Percentiles rank a stretch among this genome's conserved stretches.
Evolutionary conservation across 2,797 vertebrate genomes (phyloP).

Genomic region (Melanitta fusca): DNA sequence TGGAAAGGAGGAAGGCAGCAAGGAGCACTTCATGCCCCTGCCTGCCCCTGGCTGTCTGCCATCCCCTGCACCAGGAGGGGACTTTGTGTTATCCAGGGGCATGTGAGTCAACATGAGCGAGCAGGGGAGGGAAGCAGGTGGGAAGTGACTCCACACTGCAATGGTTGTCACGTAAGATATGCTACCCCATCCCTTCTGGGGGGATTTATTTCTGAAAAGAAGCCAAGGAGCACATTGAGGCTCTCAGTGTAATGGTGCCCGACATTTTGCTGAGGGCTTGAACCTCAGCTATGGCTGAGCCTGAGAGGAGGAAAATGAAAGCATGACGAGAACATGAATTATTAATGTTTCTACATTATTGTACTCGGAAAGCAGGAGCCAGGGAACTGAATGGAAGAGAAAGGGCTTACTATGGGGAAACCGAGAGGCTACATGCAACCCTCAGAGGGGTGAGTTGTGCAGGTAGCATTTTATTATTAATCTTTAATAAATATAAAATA

Average conservation of each 20-base stretch:
- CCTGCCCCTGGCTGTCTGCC: background rate
- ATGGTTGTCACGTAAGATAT: background rate
- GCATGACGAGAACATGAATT: conserved; percentile 34
- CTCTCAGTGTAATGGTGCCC: accelerated
- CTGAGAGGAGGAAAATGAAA: conserved; percentile 47
- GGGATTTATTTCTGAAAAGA: accelerated
- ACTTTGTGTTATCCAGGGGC: accelerated
- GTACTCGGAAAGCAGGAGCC: conserved; percentile 15
- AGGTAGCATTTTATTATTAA: background rate
- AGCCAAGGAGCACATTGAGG: background rate
- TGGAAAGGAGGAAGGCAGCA: background rate
- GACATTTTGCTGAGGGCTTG: background rate
- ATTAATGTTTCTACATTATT: conserved; percentile 50
- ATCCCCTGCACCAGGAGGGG: background rate
- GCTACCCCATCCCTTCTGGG: accelerated
- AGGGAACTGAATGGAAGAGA: background rate
- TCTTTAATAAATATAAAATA: too few relatives aligned
- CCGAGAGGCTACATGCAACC: background rate
- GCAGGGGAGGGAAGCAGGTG: background rate
- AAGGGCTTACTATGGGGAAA: background rate
- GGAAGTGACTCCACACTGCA: background rate
- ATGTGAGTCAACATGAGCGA: background rate
- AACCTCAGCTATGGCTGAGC: background rate
- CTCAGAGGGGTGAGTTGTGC: background rate
- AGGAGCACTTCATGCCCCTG: accelerated